A percentile compares a stretch with the other conserved stretches of the same genome.
Evolutionary conservation across 2,888 invertebrate species (phyloP).

Genomic region (Coelogynopora nodosa): DNA sequence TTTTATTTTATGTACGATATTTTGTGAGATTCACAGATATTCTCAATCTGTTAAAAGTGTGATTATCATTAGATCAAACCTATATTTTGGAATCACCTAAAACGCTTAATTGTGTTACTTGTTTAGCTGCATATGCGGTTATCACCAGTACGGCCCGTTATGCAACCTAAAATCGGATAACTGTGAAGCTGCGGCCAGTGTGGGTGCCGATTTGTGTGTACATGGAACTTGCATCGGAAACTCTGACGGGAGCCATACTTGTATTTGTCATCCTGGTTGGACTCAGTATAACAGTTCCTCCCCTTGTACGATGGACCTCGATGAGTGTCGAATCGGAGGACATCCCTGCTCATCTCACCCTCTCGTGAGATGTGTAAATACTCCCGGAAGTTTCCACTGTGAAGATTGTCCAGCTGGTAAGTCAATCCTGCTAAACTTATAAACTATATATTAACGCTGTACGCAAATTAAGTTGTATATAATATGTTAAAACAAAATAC

Average conservation of each 20-base stretch:
- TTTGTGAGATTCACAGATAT: no score
- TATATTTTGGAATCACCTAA: no score
- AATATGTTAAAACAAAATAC: not conserved
- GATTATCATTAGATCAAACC: no score
- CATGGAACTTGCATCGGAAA: conserved; percentile 33
- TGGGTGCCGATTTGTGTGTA: not conserved
- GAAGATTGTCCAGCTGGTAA: conserved; percentile 22
- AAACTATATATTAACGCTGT: no score
- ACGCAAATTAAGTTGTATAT: no score
- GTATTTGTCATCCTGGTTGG: conserved; percentile 37
- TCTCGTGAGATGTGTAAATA: conserved; percentile 29
- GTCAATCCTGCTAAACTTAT: no score
- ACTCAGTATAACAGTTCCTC: not conserved
- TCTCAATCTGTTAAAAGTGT: no score
- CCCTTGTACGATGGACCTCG: not conserved
- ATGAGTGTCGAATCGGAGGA: conserved; percentile 34
- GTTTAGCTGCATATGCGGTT: conserved; percentile 12
- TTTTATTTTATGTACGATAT: no score
- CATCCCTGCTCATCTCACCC: conserved; percentile 36
- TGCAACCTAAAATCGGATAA: not conserved
- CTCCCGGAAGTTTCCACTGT: conserved; percentile 33
- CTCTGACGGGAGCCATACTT: not conserved
- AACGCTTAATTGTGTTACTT: no score
- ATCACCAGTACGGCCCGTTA: not conserved
- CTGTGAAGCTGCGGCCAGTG: not conserved